Base-by-base conservation (phyloP, 2,888 invertebrate species). In the Tipula helvola region DNA sequence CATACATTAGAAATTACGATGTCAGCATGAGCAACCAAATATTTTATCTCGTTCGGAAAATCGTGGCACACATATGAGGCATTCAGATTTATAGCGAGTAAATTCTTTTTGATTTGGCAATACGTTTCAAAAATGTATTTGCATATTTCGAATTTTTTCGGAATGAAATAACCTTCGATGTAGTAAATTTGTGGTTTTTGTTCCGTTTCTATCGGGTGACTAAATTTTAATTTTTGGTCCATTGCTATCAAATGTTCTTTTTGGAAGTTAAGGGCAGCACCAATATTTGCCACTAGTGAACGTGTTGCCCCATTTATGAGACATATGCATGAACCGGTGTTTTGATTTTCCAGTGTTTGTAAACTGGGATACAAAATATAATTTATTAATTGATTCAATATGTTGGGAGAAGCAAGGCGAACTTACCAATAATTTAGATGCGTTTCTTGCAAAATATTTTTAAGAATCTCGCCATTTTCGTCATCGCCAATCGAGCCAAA, bases 111-210 rank as follows among this genome's bases (percentile, higher is more conserved):
- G 10, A 90, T 88, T 7, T 90, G 89, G 85, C 92, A 91, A 87
- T 91, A 90, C 41, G 92, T 89, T 13, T 91, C 89, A 83, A 92
- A 89, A 42, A 94, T 90, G 88, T 91, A 91, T 57, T 91, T 89
- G 5, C 92, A 92, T 4, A 92, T 91, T 36, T 91, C 90, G 44
- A 90, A 89, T 36, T 93, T 91, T 36, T 93, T 91, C 0, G 93
- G 92, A 84, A 94, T 89, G 89, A 94, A 94, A 89, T 93, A 94
- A 5, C 93, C 93, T 90, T 94, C 94, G 86, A 94, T 90, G 88
- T 93, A 93, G 44, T 93, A 89, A 10, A 91, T 89, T 88, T 91
- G 91, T 39, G 90, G 90, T 44, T 90, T 90, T 71, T 90, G 90
- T 90, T 85, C 12, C 90, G 89, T 4, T 52, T 88, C 28, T 88